Base-by-base conservation (phyloP, 2,888 invertebrate genomes). In the Dendrolimus pini region DNA sequence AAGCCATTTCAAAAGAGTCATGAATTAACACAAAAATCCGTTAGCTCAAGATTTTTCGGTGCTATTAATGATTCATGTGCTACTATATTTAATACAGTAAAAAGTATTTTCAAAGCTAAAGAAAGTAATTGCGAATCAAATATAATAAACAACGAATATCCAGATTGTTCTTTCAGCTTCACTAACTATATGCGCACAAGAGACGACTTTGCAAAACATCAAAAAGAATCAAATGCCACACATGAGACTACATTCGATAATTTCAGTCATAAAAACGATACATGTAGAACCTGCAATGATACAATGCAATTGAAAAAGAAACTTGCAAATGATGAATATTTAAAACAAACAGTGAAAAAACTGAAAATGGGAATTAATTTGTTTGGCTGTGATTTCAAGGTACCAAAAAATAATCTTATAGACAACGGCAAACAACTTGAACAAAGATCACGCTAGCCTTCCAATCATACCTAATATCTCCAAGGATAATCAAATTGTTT, bases 301-400 rank as follows among this genome's bases (percentile, higher is more conserved):
- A 88, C 89, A 0, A 58, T 67, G 1, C 56, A 67, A 1, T 66
- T 88, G 7, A 79, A 75, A 67, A 65, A 71, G 1, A 89, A 89
- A 71, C 60, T 85, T 42, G 60, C 59, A 12, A 72, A 74, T 18
- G 76, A 89, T 59, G 69, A 72, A 10, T 66, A 77, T 53, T 70
- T 89, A 41, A 82, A 77, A 61, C 65, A 70, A 58, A 86, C 85
- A 7, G 67, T 90, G 1, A 81, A 80, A 55, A 88, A 83, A 65
- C 75, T 91, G 6, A 90, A 89, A 68, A 61, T 81, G 41, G 91
- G 89, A n/a, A 84, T 91, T 47, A 83, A 89, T 61, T 66, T 88
- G 55, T 90, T 85, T 59, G 91, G 91, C 9, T 91, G 91, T 59
- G 80, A 91, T 72, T 91, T 91, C 64, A 87, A 87, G 83, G 91